phyloP scores from a whole-genome alignment of 2,888 invertebrate species.

The Lithophane socia region DNA sequence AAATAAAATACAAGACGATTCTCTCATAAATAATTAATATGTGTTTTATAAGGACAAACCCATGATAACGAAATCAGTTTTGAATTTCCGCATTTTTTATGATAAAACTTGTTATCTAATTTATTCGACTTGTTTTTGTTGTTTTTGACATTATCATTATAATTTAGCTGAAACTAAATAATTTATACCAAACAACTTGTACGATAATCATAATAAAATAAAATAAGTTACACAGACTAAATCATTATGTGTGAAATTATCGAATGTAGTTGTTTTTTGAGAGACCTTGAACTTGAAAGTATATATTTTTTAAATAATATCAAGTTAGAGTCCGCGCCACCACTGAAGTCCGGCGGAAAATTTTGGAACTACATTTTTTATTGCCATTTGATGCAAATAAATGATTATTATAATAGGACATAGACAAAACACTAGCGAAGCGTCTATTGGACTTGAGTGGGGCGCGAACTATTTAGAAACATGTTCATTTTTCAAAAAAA shows the following conservation, averaged over 20 bases:
- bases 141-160: neutral
- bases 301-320: neutral
- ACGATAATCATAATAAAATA: neutral
- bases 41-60: too few relatives aligned
- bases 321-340: too few relatives aligned
- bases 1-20: too few relatives aligned
- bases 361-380: too few relatives aligned
- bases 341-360: too few relatives aligned
- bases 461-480: neutral
- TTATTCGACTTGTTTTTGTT: neutral
- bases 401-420: too few relatives aligned
- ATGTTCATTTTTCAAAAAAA: neutral
- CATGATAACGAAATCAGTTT: neutral
- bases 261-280: neutral
- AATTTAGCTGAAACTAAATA: neutral
- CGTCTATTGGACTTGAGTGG: too few relatives aligned
- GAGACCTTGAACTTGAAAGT: slow-evolving; percentile 1
- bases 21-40: too few relatives aligned
- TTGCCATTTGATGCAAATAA: too few relatives aligned
- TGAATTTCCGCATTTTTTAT: neutral
- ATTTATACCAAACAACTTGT: neutral
- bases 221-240: neutral
- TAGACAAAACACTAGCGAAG: too few relatives aligned
- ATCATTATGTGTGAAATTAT: neutral
- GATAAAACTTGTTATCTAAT: neutral